Conservation (phyloP, 2,888 invertebrate genomes). For the Calliphora vomitoria region DNA sequence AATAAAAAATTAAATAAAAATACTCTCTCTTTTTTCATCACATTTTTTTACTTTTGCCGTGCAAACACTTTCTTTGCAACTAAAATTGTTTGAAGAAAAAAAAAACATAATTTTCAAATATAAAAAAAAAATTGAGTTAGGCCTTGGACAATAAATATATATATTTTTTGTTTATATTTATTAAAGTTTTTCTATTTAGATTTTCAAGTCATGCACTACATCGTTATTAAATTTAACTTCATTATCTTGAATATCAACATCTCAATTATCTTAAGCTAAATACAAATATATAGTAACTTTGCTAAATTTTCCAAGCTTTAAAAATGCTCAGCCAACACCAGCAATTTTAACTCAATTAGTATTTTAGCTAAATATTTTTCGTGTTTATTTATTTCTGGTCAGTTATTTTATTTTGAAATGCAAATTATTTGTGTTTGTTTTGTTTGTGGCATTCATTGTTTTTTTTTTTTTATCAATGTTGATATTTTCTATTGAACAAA, state of each 20-base stretch:
- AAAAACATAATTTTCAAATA: not conserved
- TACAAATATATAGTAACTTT: not conserved
- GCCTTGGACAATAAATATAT: not conserved
- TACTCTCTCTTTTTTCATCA: constrained; percentile 39
- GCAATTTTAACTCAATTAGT: constrained; percentile 38
- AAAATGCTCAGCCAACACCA: constrained; percentile 16
- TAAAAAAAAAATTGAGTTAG: not conserved
- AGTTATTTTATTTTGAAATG: not conserved
- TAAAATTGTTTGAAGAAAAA: not conserved
- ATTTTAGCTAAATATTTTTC: constrained; percentile 36
- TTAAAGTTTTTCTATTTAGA: constrained; percentile 22
- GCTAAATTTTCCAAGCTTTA: not conserved
- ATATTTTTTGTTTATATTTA: not conserved
- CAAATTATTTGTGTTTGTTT: not conserved
- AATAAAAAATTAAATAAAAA: constrained; percentile 36
- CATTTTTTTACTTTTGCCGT: constrained; percentile 12
- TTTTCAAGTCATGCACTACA: constrained; percentile 17
- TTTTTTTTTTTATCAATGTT: not conserved
- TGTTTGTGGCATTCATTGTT: not conserved
- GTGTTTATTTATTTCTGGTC: constrained; percentile 1
- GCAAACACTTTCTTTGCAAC: not conserved
- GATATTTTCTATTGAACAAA: not conserved
- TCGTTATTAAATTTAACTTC: not conserved
- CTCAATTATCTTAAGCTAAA: too few species aligned
- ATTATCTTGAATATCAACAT: not conserved